Evolutionary conservation across 2,113 vertebrate species (phyloP).

Genomic region (Dryoscopus gambensis): DNA sequence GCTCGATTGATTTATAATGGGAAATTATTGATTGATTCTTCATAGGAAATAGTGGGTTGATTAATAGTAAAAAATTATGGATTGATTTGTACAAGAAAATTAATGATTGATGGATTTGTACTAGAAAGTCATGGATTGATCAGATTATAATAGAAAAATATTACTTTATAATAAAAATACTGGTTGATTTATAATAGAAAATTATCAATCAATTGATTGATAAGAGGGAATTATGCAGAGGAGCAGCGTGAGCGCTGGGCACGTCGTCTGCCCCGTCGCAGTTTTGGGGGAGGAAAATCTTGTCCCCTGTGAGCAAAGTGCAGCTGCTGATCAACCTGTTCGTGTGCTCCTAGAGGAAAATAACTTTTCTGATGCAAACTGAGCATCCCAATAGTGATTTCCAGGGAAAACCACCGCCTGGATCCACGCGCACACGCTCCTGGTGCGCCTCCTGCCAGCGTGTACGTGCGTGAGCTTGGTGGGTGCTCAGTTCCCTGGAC

Average conservation of each 20-base stretch:
- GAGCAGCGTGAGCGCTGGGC: fast-evolving
- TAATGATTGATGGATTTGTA: neutral
- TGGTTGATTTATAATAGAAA: neutral
- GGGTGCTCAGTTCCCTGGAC: neutral
- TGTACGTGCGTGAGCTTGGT: fast-evolving
- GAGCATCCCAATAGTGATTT: neutral
- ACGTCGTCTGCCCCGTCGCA: fast-evolving
- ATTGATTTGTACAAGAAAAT: neutral
- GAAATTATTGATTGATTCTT: neutral
- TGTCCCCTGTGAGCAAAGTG: fast-evolving
- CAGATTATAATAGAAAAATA: neutral
- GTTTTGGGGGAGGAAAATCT: neutral
- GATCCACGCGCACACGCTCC: fast-evolving
- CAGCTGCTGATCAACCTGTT: neutral
- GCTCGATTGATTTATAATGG: neutral
- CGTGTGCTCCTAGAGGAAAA: neutral
- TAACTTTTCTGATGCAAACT: neutral
- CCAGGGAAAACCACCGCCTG: fast-evolving
- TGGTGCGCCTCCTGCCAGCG: fast-evolving
- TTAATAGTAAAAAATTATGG: neutral
- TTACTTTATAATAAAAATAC: neutral
- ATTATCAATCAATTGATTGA: neutral
- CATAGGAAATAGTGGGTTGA: neutral
- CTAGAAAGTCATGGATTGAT: neutral
- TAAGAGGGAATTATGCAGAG: neutral